Evolutionary conservation across 2,888 invertebrate genomes (phyloP), one percentile per base, ranked within the genome.

Genomic region (Elegia similella): DNA sequence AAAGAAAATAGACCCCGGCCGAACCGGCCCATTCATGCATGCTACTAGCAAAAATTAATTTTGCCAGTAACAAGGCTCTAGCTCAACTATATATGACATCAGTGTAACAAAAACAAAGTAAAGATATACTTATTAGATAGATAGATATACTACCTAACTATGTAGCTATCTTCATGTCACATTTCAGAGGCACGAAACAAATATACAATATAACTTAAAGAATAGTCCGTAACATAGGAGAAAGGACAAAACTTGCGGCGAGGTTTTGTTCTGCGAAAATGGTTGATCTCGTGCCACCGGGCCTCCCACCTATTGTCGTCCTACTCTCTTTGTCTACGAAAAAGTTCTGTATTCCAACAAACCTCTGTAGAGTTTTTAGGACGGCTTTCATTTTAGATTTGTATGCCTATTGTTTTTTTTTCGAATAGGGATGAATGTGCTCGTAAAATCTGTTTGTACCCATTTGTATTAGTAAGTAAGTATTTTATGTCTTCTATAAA

Each of bases 191-290:
- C 32, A 7, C 30, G 42, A 48, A 50, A 57, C 48, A 43, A 58
- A 46, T 23, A 46, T n/a, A 54, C 30, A 56, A 54, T 56, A 57
- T 54, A 52, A 53, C 17, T 17, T 7, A 13, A 17, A 58, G 55
- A 59, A 58, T 48, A 52, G 48, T 29, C 55, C 43, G 58, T 60
- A 57, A 59, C 59, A 63, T 59, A 61, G 60, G 60, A 56, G 62
- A 62, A 59, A 62, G 64, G 67, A 71, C 66, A 70, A 72, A 75
- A 73, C 69, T 72, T 73, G 68, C 63, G 66, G 66, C 67, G 70
- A 62, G 68, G 75, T 78, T 78, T 82, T 82, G 77, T 83, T 74
- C 70, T 65, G 66, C 69, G 70, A 69, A 76, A 76, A 78, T 76
- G 72, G 74, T 77, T 81, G 80, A 82, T 79, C 77, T 76, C 73